A percentile compares a stretch with the other conserved stretches of the same genome.
phyloP scores from a whole-genome alignment of 1,140 invertebrate species.

The Leptinotarsa undecemlineata region DNA sequence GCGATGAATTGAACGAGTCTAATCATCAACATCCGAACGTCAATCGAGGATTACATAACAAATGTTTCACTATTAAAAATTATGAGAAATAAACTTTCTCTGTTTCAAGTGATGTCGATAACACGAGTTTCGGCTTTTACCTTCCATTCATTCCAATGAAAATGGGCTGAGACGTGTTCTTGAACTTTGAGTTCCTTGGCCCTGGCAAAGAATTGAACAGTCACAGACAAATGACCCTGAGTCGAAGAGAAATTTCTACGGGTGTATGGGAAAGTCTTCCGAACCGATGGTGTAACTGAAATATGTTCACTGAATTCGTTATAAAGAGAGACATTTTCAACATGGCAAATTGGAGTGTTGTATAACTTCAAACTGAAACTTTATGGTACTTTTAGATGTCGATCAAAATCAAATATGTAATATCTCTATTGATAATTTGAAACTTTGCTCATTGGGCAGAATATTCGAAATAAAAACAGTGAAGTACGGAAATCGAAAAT shows the following conservation, averaged over 20 bases:
- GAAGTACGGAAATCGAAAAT: no score
- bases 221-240: not conserved
- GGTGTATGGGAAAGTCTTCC: not conserved
- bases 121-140: conserved; percentile 5
- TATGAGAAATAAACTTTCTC: conserved; percentile 1
- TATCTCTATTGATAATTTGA: no score
- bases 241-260: not conserved
- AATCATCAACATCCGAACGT: not conserved
- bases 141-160: not conserved
- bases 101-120: not conserved
- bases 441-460: no score
- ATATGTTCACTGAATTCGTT: not conserved
- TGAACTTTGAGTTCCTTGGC: conserved; percentile 5
- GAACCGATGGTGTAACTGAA: not conserved
- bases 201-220: conserved; percentile 2
- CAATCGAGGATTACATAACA: not conserved
- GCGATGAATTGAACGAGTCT: not conserved
- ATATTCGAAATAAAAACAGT: no score
- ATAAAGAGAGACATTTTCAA: no score
- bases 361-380: no score
- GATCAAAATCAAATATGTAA: no score
- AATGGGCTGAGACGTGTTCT: not conserved
- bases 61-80: not conserved
- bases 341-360: no score
- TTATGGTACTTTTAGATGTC: no score